These are phyloP conservation scores for Serranochromis macrocephalus DNA, from an alignment of 2,113 vertebrate genomes.

Conservation along the genomic window DNA sequence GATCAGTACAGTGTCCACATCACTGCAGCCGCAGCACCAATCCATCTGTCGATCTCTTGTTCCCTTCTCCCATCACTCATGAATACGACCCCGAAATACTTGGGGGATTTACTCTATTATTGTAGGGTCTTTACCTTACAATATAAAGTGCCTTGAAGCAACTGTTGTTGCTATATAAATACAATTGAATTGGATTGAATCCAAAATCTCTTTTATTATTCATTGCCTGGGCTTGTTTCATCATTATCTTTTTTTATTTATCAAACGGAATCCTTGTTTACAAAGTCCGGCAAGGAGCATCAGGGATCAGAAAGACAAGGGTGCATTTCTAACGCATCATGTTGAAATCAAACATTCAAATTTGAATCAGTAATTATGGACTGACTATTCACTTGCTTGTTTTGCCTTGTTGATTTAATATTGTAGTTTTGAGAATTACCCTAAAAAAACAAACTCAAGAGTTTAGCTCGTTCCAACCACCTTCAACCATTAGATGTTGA, in stretches of 20 bases:
- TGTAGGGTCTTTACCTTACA: not conserved
- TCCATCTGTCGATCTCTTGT: not conserved
- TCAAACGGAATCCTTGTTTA: not conserved
- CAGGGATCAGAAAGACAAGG: not conserved
- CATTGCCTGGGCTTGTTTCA: not conserved
- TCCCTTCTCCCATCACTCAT: not conserved
- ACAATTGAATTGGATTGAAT: not conserved
- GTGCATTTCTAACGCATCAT: not conserved
- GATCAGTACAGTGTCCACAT: not conserved
- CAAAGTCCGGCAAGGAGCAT: too few species aligned
- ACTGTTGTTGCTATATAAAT: not conserved
- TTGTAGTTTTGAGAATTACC: not conserved
- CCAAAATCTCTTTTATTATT: not conserved
- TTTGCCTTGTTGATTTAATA: not conserved
- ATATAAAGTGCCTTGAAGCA: not conserved
- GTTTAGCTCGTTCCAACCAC: not conserved
- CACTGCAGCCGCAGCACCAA: not conserved
- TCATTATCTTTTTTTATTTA: not conserved
- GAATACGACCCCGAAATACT: not conserved
- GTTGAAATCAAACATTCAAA: not conserved
- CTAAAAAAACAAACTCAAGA: not conserved
- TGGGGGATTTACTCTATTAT: not conserved
- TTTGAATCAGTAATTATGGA: not conserved
- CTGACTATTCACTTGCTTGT: not conserved
- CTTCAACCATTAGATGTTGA: not conserved